Base-by-base conservation (phyloP, 2,888 invertebrate species). In the Balanococcus diminutus region DNA sequence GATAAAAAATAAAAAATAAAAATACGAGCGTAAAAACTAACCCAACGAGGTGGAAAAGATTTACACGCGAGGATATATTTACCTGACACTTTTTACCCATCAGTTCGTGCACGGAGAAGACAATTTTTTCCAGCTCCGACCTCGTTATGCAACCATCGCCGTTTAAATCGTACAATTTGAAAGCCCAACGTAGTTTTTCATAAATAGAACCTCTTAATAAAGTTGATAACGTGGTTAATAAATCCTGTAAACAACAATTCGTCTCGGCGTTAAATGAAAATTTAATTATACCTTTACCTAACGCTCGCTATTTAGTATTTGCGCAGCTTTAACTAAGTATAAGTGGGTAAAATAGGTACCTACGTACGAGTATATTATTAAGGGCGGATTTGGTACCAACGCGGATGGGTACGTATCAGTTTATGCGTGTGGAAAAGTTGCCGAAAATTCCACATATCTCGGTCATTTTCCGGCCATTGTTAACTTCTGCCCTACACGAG, bases 121-220 rank as follows among this genome's bases (percentile, higher is more conserved):
- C 94, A 87, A 96, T 96, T 91, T 98, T 96, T 2, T 95, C 93
- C 88, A 98, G 92, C 91, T 98, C 98, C 88, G 95, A 92, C 88
- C 96, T 93, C 84, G 97, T 97, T 89, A 98, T 98, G 89, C 96
- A 96, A 0, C 98, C 98, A 90, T 98, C 98, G 0, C 96, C 97
- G 89, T 98, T 98, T 87, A 98, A 94, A 91, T 98, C 98, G 91
- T 98, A 99, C 86, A 99, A 91, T 88, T 96, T 95, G 92, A 99
- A 99, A 19, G 98, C 97, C 98, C 98, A 98, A 89, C 96, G 93
- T 79, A 98, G 92, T 87, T 98, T 94, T 90, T 98, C 98, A 90
- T 97, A 96, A 28, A 97, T 94, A 0, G 96, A 96, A 5, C 98
- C 98, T 9, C 98, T 93, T 83, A 98, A 93, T 82, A 98, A 91